Conservation (phyloP, 2,113 vertebrate genomes). For the Platichthys flesus region DNA sequence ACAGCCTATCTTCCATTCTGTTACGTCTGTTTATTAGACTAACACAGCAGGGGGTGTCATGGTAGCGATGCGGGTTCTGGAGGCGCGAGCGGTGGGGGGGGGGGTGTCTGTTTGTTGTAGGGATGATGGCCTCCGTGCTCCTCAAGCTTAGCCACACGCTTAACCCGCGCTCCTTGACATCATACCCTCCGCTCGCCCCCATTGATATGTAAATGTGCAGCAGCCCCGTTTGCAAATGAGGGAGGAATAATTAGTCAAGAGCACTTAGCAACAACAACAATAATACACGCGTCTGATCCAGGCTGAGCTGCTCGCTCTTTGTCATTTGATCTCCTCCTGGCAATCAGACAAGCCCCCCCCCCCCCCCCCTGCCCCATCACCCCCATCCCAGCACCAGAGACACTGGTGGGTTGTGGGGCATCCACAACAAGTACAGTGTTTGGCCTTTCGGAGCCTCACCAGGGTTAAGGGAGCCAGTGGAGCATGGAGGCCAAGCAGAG, state of each 20-base stretch:
- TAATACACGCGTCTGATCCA: constrained; percentile 78
- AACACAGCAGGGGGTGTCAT: constrained; percentile 74
- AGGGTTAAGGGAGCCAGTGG: constrained; percentile 73
- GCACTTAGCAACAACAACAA: constrained; percentile 84
- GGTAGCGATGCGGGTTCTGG: constrained; percentile 63
- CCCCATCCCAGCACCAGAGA: constrained; percentile 11
- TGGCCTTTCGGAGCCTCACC: constrained; percentile 74
- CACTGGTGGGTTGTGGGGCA: constrained; percentile 70
- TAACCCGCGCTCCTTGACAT: constrained; percentile 76
- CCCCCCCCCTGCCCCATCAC: neutral
- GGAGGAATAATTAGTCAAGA: constrained; percentile 84
- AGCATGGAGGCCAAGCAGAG: constrained; percentile 77
- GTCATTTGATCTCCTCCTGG: constrained; percentile 81
- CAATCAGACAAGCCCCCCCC: constrained; percentile 69
- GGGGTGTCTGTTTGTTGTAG: constrained; percentile 75
- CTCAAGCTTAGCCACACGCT: constrained; percentile 75
- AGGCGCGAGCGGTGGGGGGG: constrained; percentile 12
- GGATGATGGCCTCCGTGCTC: constrained; percentile 72
- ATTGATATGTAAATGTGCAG: constrained; percentile 83
- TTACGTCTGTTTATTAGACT: constrained; percentile 80
- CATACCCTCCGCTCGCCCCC: constrained; percentile 47
- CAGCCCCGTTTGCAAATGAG: constrained; percentile 82
- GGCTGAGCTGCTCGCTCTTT: constrained; percentile 76
- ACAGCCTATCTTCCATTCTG: constrained; percentile 74
- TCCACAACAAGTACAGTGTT: constrained; percentile 73